Evolutionary conservation across 2,113 vertebrate genomes (phyloP).

Genomic region (Thryonomys swinderianus): DNA sequence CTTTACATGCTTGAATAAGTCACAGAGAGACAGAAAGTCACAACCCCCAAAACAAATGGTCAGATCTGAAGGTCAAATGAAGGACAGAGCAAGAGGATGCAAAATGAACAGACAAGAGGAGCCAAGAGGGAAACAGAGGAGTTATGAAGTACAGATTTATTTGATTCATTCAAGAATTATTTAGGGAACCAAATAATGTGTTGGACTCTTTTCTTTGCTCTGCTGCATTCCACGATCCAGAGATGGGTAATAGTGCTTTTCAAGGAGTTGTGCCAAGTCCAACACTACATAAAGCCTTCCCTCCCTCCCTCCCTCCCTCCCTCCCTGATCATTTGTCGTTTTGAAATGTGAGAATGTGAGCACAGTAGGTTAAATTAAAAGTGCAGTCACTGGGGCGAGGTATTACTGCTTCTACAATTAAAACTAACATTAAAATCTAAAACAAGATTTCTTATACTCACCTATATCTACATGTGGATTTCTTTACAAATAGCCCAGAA

Average conservation of each 20-base stretch:
- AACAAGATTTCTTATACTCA: constrained; percentile 46
- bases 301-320: constrained; percentile 33
- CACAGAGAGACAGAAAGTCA: constrained; percentile 11
- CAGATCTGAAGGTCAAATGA: constrained; percentile 48
- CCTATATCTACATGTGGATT: neutral
- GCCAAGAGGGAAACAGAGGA: constrained; percentile 13
- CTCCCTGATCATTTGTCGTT: constrained; percentile 51
- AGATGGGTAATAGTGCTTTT: constrained; percentile 75
- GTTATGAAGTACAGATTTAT: constrained; percentile 55
- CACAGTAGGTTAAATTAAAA: constrained; percentile 72
- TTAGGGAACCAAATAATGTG: constrained; percentile 70
- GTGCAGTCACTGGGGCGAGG: constrained; percentile 39
- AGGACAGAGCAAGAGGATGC: constrained; percentile 35
- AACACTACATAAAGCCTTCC: constrained; percentile 76
- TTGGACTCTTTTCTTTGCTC: constrained; percentile 43
- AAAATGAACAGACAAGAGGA: constrained; percentile 51
- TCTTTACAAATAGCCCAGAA: neutral
- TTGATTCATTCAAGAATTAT: constrained; percentile 76
- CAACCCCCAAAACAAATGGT: constrained; percentile 46
- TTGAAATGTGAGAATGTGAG: constrained; percentile 63
- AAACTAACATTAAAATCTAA: constrained; percentile 70
- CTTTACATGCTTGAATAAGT: neutral
- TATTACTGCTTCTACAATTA: constrained; percentile 68
- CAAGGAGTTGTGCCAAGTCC: constrained; percentile 75
- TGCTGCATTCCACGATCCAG: constrained; percentile 56